A percentile compares a stretch with the other conserved stretches of the same genome.
phyloP scores from a whole-genome alignment of 2,113 vertebrate species.

The Mustela nigripes region DNA sequence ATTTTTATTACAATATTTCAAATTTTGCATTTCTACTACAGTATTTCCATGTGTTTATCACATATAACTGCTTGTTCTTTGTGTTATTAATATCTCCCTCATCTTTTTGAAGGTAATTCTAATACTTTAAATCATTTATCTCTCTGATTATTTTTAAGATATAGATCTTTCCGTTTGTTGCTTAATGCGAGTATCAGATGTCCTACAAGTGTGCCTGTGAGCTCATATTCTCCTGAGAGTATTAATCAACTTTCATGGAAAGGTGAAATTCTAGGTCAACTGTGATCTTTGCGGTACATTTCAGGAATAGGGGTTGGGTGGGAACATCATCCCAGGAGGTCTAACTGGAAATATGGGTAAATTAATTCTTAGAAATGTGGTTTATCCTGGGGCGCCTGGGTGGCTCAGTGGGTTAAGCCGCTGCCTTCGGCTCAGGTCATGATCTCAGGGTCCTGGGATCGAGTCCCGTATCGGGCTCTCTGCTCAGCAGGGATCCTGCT shows the following conservation, averaged over 20 bases:
- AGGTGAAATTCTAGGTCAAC: not conserved
- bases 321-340: not conserved
- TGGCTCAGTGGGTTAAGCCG: too few species aligned
- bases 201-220: too few species aligned
- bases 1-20: not conserved
- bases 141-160: not conserved
- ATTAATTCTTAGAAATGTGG: conserved; percentile 27
- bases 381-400: not conserved
- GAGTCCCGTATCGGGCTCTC: too few species aligned
- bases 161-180: not conserved
- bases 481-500: too few species aligned
- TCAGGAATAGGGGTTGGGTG: not conserved
- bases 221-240: not conserved
- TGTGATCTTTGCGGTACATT: not conserved
- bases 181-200: not conserved
- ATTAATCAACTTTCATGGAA: not conserved
- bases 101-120: not conserved
- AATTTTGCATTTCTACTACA: not conserved
- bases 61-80: not conserved
- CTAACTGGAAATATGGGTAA: conserved; percentile 13
- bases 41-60: not conserved
- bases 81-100: not conserved
- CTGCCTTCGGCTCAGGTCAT: too few species aligned
- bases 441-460: too few species aligned
- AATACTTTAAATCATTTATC: not conserved